Percentiles rank a stretch among this genome's conserved stretches.
Evolutionary conservation across 2,113 vertebrate species (phyloP).

Genomic region (Aix galericulata): DNA sequence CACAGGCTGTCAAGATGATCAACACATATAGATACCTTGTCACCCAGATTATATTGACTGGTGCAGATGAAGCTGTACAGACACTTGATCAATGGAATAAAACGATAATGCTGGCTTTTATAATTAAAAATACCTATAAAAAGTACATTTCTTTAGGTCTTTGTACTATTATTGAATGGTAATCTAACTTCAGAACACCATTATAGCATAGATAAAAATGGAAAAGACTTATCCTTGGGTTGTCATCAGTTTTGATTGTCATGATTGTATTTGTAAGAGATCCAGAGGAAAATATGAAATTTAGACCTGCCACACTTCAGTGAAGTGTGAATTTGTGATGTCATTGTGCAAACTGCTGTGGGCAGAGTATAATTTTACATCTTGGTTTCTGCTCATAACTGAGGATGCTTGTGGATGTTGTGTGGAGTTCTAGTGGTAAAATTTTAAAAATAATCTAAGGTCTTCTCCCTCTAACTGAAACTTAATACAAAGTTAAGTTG

Average conservation of each 20-base stretch:
- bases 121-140: not conserved
- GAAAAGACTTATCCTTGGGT: no score
- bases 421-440: not conserved
- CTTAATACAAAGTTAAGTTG: not conserved
- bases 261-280: accelerated
- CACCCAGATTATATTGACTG: not conserved
- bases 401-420: not conserved
- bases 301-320: accelerated
- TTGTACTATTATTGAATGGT: not conserved
- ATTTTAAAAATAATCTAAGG: not conserved
- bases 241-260: not conserved
- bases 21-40: accelerated
- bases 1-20: not conserved
- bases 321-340: not conserved
- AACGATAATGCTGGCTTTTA: no score
- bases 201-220: not conserved
- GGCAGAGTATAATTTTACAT: not conserved
- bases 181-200: not conserved
- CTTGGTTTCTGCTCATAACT: not conserved
- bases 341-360: not conserved
- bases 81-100: not conserved
- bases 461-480: not conserved
- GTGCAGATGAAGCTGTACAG: not conserved
- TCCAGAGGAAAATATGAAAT: not conserved
- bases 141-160: not conserved